Percentiles rank a stretch among this genome's conserved stretches.
Conservation (phyloP, 2,113 vertebrate genomes). For the Notiomystis cincta region DNA sequence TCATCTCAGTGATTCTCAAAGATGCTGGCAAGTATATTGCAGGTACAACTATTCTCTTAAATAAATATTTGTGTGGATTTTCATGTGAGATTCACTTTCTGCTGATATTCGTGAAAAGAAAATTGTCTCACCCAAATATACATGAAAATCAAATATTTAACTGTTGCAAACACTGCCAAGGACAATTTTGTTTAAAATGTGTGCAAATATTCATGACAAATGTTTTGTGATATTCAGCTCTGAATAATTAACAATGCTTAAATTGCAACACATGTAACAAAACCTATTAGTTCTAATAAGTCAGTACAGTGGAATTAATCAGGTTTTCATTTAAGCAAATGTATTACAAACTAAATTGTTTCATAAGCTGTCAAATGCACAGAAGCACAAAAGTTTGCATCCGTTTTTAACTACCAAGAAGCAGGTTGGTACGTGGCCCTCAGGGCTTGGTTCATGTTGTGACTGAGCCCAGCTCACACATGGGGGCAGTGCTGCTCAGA, state of each 20-base stretch:
- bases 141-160: conserved; percentile 66
- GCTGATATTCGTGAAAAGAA: conserved; percentile 23
- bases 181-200: conserved; percentile 65
- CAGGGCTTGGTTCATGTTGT: not conserved
- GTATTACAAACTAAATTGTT: conserved; percentile 67
- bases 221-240: conserved; percentile 61
- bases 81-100: conserved; percentile 6
- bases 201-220: conserved; percentile 67
- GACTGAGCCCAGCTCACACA: not conserved
- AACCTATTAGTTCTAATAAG: conserved; percentile 60
- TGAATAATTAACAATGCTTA: conserved; percentile 66
- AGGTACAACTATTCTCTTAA: conserved; percentile 16
- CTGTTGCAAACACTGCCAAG: conserved; percentile 54
- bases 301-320: conserved; percentile 68
- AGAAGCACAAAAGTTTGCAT: conserved; percentile 35
- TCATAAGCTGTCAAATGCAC: conserved; percentile 55
- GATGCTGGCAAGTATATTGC: not conserved
- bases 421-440: not conserved
- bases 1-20: not conserved
- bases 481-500: not conserved
- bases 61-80: conserved; percentile 43
- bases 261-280: conserved; percentile 63
- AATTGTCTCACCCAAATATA: conserved; percentile 48
- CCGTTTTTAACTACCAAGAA: not conserved
- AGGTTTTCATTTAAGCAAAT: conserved; percentile 63